These are phyloP conservation scores for Zygogramma bicolorata DNA, from an alignment of 2,888 invertebrate species.

Conservation along the genomic window DNA sequence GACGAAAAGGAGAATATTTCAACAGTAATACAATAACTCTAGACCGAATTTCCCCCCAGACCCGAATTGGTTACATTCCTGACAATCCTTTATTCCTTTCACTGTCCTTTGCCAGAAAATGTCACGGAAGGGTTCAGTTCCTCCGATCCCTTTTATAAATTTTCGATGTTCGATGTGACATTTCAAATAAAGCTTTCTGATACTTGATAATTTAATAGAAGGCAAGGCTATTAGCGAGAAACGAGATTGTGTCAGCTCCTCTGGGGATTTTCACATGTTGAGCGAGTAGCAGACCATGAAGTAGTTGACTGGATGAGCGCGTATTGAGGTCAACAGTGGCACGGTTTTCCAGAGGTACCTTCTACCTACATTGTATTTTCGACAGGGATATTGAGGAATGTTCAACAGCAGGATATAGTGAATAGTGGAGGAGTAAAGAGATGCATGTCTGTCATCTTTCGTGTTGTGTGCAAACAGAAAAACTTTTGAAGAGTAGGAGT, in stretches of 20 bases:
- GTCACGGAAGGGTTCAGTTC: not conserved
- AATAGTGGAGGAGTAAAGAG: too few species aligned
- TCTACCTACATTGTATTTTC: not conserved
- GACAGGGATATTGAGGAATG: too few species aligned
- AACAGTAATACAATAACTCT: too few species aligned
- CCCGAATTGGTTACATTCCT: not conserved
- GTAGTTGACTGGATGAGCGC: conserved; percentile 58
- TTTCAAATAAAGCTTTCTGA: conserved; percentile 46
- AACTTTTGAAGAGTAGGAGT: too few species aligned
- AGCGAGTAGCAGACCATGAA: conserved; percentile 61
- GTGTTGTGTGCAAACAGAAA: too few species aligned
- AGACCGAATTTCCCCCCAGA: not conserved
- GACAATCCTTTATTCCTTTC: not conserved
- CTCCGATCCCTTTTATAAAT: not conserved
- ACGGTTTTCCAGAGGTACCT: conserved; percentile 45
- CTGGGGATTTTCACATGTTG: conserved; percentile 62
- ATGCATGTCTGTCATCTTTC: too few species aligned
- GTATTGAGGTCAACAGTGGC: conserved; percentile 59
- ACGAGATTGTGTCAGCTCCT: conserved; percentile 57
- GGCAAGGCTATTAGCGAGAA: conserved; percentile 43
- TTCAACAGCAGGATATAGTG: too few species aligned
- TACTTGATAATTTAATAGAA: conserved; percentile 49
- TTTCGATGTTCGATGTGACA: conserved; percentile 36
- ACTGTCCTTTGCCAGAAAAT: not conserved
- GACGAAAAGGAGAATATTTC: too few species aligned